phyloP scores from a whole-genome alignment of 2,888 invertebrate genomes.

The Rotaria magnacalcarata region DNA sequence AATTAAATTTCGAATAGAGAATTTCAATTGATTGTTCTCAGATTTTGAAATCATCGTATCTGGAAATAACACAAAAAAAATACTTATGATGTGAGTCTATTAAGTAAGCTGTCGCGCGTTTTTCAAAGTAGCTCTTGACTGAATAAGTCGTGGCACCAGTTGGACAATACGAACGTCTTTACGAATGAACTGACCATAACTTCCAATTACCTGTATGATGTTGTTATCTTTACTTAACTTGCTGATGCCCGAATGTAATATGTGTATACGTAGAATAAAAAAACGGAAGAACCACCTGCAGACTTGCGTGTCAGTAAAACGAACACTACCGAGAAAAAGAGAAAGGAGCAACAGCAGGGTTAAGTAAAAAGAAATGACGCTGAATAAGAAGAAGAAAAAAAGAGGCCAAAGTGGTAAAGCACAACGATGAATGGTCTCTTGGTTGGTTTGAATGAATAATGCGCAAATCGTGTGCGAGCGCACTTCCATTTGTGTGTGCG shows the following conservation, averaged over 20 bases:
- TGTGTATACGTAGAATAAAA: not conserved
- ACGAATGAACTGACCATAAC: not conserved
- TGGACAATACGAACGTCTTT: not conserved
- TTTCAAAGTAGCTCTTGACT: not conserved
- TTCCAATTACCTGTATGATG: constrained; percentile 31
- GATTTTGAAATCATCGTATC: constrained; percentile 32
- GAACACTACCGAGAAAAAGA: constrained; percentile 5
- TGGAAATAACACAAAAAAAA: not conserved
- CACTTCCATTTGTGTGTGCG: not conserved
- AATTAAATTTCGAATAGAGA: constrained; percentile 16
- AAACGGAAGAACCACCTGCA: constrained; percentile 26
- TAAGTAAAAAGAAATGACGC: not conserved
- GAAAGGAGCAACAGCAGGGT: constrained; percentile 29
- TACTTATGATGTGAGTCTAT: not conserved
- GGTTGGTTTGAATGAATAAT: constrained; percentile 16
- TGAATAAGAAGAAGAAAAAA: not conserved
- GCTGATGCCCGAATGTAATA: constrained; percentile 6
- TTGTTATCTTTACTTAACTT: not conserved
- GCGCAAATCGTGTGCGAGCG: constrained; percentile 1
- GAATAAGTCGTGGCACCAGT: not conserved
- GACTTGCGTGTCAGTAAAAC: constrained; percentile 1
- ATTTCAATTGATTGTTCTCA: not conserved
- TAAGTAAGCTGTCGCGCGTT: not conserved
- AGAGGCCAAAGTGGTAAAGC: constrained; percentile 3
- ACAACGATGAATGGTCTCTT: constrained; percentile 15